Conservation (phyloP, 2,797 vertebrate genomes). For the Coluber constrictor region DNA sequence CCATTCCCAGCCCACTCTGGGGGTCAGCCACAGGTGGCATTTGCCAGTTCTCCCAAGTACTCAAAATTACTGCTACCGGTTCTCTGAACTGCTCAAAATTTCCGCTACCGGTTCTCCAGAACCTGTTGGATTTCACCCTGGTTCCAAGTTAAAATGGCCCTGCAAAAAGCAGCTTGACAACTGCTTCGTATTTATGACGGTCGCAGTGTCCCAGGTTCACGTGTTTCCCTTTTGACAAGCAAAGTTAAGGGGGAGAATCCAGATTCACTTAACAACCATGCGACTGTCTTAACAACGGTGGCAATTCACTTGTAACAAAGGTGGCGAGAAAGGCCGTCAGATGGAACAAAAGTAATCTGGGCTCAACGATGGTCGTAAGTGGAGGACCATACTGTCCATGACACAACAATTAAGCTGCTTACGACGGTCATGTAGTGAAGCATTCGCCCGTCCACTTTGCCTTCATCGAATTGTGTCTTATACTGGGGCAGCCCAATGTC, state of each 20-base stretch:
- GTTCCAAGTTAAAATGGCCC: too few relatives aligned
- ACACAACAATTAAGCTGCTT: conserved; percentile 59
- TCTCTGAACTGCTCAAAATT: too few relatives aligned
- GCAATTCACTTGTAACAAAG: background rate
- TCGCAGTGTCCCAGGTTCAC: background rate
- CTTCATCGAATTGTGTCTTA: conserved; percentile 98
- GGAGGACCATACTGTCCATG: background rate
- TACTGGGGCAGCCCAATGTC: conserved; percentile 98
- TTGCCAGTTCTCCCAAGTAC: too few relatives aligned
- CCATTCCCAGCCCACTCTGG: too few relatives aligned
- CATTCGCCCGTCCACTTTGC: conserved; percentile 92
- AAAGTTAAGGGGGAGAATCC: too few relatives aligned
- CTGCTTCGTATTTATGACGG: background rate
- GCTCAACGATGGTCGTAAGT: background rate
- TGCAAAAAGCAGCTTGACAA: too few relatives aligned
- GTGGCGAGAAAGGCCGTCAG: background rate
- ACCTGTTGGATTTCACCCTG: too few relatives aligned
- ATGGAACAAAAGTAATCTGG: background rate
- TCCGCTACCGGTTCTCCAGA: too few relatives aligned
- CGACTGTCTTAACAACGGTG: rapidly evolving
- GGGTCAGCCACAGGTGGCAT: too few relatives aligned
- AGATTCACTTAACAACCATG: too few relatives aligned
- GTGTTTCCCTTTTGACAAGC: too few relatives aligned
- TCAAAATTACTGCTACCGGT: too few relatives aligned
- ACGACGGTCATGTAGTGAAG: conserved; percentile 97